Evolutionary conservation across 2,113 vertebrate species (phyloP).

Genomic region (Cynoglossus semilaevis): DNA sequence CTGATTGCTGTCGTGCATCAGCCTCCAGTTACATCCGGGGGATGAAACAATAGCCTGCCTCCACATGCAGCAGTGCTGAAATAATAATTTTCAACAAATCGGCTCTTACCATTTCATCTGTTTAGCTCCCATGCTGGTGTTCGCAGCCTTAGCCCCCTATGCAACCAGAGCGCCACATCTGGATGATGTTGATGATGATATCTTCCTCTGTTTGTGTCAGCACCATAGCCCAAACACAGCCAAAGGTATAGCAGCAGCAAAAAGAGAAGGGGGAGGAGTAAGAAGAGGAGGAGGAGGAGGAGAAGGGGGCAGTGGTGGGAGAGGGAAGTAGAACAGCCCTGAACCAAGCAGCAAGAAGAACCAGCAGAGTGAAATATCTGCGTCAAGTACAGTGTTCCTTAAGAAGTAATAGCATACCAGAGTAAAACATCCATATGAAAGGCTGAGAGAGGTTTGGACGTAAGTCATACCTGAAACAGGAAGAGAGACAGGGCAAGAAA

Average conservation of each 20-base stretch:
- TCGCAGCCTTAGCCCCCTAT: slow-evolving; percentile 64
- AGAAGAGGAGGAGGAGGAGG: slow-evolving; percentile 33
- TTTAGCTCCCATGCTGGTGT: slow-evolving; percentile 78
- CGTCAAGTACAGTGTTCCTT: slow-evolving; percentile 64
- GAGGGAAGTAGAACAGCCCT: slow-evolving; percentile 35
- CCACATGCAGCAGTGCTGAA: background rate
- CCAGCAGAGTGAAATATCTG: slow-evolving; percentile 46
- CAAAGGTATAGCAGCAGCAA: slow-evolving; percentile 34
- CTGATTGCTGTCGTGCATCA: too few relatives aligned
- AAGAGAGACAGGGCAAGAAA: slow-evolving; percentile 27
- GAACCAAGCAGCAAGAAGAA: slow-evolving; percentile 31
- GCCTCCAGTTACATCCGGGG: too few relatives aligned
- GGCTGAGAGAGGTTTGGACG: slow-evolving; percentile 25
- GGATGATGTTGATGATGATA: slow-evolving; percentile 50
- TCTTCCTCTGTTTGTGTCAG: slow-evolving; percentile 58
- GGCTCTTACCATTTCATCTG: slow-evolving; percentile 80
- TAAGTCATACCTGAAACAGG: slow-evolving; percentile 56
- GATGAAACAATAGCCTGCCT: slow-evolving; percentile 26
- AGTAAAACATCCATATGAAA: slow-evolving; percentile 60
- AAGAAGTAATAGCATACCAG: slow-evolving; percentile 54
- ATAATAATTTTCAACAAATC: slow-evolving; percentile 12
- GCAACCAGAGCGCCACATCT: slow-evolving; percentile 56
- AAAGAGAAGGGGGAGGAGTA: slow-evolving; percentile 15
- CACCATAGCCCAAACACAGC: slow-evolving; percentile 66
- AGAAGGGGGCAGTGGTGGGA: slow-evolving; percentile 22